Base-by-base conservation (phyloP, 2,888 invertebrate genomes). In the Thera britannica region DNA sequence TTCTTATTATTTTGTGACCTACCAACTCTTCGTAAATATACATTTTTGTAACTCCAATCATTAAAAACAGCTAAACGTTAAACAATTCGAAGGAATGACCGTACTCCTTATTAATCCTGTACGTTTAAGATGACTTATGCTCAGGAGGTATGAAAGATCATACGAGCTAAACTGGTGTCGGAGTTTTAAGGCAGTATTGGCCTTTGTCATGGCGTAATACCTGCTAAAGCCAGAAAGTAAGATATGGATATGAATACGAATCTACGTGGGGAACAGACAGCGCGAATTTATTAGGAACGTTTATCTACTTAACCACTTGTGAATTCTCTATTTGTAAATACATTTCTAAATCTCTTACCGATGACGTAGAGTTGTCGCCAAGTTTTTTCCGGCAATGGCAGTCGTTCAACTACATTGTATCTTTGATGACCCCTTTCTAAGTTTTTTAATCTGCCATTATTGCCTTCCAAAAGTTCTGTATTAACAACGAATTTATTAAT, bases 201-300 rank as follows among this genome's bases (percentile, higher is more conserved):
- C 44, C 44, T 46, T 46, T 9, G 7, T 9, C 44, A 7, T 46
- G 44, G 44, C 44, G 0, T 7, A 44, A 8, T 7, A 7, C 5
- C 44, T 46, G 44, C 9, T 46, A 46, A 9, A 9, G 7, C 44
- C 9, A 8, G 8, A 44, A 44, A 5, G 6, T 44, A 44, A 44
- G 44, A 7, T 44, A 44, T 7, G 44, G 44, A 36, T 23, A 23
- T 23, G 23, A 68, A 62, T 69, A 72, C 54, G 66, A 74, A 72
- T 72, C 68, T 70, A 73, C 64, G 72, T 79, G 76, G 86, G 85
- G 83, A 86, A 79, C 85, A 86, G 77, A 78, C 68, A 68, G 73
- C 76, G 77, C 83, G 86, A 86, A 86, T 86, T 87, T 87, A 86
- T 56, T 85, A 86, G 75, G 68, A 67, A 59, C 46, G 70, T 76